Conservation (phyloP, 2,113 vertebrate species). For the Bambusicola thoracicus region DNA sequence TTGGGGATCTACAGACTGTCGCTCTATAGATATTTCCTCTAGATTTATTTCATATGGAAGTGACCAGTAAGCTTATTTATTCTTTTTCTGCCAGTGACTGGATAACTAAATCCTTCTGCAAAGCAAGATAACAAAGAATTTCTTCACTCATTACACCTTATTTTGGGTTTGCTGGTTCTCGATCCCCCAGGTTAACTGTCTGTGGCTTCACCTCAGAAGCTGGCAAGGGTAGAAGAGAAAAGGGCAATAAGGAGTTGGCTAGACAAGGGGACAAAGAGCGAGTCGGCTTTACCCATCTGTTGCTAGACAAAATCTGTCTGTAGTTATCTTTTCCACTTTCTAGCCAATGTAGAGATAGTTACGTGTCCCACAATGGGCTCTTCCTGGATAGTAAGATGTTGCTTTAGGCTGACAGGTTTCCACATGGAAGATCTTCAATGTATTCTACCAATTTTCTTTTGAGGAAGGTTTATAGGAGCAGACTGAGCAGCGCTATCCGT, state of each 20-base stretch:
- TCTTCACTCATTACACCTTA: background rate
- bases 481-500: background rate
- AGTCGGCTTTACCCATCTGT: background rate
- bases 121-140: background rate
- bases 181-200: background rate
- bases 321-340: background rate
- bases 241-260: background rate
- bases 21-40: background rate
- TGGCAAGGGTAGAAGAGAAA: background rate
- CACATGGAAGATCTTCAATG: background rate
- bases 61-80: background rate
- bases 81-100: background rate
- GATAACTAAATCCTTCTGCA: background rate
- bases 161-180: background rate
- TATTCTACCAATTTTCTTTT: background rate
- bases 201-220: background rate
- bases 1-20: background rate
- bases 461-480: background rate
- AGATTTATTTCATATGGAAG: background rate
- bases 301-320: background rate
- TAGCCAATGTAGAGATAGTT: background rate
- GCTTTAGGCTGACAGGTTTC: slow-evolving; percentile 1
- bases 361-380: background rate
- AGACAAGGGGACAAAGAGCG: background rate
- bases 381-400: background rate